Base-by-base conservation (phyloP, 2,113 vertebrate genomes). In the Abramis brama region DNA sequence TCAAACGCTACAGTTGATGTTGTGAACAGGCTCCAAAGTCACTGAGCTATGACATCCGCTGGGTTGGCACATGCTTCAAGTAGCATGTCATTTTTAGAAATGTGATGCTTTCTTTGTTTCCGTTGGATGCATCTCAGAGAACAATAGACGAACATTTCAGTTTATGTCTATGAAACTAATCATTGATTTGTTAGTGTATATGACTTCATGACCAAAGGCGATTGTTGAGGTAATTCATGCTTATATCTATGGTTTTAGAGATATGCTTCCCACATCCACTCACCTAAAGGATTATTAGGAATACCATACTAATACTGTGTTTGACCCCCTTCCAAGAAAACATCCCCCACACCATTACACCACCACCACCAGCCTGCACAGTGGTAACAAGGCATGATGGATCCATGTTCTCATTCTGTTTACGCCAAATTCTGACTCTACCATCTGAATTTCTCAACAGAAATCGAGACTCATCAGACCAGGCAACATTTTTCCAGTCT, bases 31-130 rank as follows among this genome's bases (percentile, higher is more conserved):
- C 78, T 83, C 23, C 55, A 64, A 39, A 59, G 80, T 76, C 83
- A 87, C 50, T 83, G 83, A 71, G 83, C 74, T 81, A 79, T 86
- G 71, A 85, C 82, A 82, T 85, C 87, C 76, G 36, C 79, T 64
- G 52, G 79, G 36, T 64, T 25, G 52, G 84, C 30, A 57, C 25
- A 66, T 27, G 84, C n/a, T 52, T 30, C 30, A 79, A 55, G 59
- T 10, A 39, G 66, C 70, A 25, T 74, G 30, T 83, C 27, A 74
- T 66, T 64, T 81, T 66, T 79, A 79, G 57, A 59, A 79, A 62
- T 60, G 23, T 62, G 27, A 78, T 36, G 76, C 76, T 36, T 59
- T 79, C 33, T 43, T 79, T 79, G 57, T 79, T 79, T 60, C 60
- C n/a, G 23, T 17, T 79, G 30, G 55, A 5, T 17, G n/a, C 25